Evolutionary conservation across 2,113 vertebrate species (phyloP).

Genomic region (Dasyprocta punctata): DNA sequence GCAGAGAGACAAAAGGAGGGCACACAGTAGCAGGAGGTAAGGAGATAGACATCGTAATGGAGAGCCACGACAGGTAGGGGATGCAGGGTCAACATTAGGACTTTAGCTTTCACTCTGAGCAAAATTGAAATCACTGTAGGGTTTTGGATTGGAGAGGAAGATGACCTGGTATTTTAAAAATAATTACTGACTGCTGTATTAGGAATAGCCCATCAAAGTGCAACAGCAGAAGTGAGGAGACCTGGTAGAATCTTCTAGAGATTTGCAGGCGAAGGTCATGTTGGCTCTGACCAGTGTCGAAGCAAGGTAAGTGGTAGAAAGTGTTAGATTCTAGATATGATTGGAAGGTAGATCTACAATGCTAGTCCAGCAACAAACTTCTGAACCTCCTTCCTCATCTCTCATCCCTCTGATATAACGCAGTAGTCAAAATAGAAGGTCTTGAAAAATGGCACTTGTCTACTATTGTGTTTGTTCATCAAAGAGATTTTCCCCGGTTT

Average conservation of each 20-base stretch:
- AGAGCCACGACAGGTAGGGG: background rate
- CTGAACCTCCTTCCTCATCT: background rate
- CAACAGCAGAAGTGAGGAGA: background rate
- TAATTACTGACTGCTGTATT: background rate
- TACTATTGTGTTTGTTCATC: background rate
- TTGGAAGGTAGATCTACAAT: background rate
- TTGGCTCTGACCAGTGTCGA: background rate
- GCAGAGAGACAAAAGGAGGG: background rate
- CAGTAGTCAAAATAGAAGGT: background rate
- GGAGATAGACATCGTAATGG: too few species aligned
- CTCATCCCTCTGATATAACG: background rate
- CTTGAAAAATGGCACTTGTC: background rate
- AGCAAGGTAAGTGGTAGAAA: background rate
- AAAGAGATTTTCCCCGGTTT: background rate
- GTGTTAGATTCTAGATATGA: background rate
- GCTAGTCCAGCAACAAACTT: background rate
- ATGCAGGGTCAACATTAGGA: background rate
- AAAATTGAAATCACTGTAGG: background rate
- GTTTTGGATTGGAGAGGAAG: background rate
- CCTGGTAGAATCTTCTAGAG: background rate
- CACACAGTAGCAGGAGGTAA: background rate
- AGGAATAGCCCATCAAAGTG: background rate
- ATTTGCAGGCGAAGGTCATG: background rate
- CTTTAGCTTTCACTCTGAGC: background rate
- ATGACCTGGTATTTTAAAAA: background rate